phyloP scores from a whole-genome alignment of 2,113 vertebrate genomes.

The Oreochromis tanganicae region DNA sequence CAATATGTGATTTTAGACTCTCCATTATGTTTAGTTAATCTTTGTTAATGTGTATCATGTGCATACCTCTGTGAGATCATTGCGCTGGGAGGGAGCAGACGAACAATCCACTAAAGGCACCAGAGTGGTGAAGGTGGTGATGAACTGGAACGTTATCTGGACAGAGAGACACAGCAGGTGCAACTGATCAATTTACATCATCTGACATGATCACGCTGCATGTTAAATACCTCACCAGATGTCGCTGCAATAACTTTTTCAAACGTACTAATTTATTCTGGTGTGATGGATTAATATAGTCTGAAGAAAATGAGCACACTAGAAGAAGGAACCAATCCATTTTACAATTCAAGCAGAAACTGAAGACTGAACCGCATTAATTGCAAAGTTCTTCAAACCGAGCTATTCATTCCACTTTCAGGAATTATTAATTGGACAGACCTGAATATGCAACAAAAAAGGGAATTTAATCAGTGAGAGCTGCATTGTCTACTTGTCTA shows the following conservation, averaged over 20 bases:
- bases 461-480: slow-evolving; percentile 38
- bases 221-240: slow-evolving; percentile 17
- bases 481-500: slow-evolving; percentile 29
- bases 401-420: slow-evolving; percentile 43
- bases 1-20: background rate
- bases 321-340: slow-evolving; percentile 24
- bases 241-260: background rate
- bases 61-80: slow-evolving; percentile 86
- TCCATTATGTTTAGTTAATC: background rate
- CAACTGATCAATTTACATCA: slow-evolving; percentile 25
- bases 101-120: slow-evolving; percentile 99
- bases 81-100: slow-evolving; percentile 82
- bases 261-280: slow-evolving; percentile 9
- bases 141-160: slow-evolving; percentile 99
- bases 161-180: slow-evolving; percentile 20
- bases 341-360: slow-evolving; percentile 38
- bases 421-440: slow-evolving; percentile 44
- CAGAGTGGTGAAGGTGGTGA: slow-evolving; percentile 94
- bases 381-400: slow-evolving; percentile 47
- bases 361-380: slow-evolving; percentile 12
- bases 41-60: background rate
- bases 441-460: background rate
- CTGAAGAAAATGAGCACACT: slow-evolving; percentile 20
- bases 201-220: background rate
- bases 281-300: slow-evolving; percentile 26